Percentiles rank a stretch among this genome's conserved stretches.
phyloP scores from a whole-genome alignment of 2,888 invertebrate species.

The Cistogaster globosa region DNA sequence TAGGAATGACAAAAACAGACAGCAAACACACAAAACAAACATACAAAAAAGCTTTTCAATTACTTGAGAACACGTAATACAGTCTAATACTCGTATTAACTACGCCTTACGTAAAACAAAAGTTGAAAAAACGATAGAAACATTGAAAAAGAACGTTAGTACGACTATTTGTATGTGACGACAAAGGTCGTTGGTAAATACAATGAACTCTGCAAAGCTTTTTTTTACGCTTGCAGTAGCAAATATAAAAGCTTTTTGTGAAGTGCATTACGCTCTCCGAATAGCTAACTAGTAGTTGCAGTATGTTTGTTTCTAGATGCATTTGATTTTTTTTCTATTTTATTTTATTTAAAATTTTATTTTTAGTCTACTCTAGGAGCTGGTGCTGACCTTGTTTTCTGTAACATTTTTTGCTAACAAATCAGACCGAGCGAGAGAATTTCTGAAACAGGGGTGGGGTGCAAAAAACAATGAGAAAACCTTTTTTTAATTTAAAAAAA shows the following conservation, averaged over 20 bases:
- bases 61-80: slow-evolving; percentile 30
- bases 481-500: neutral
- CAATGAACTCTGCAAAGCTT: slow-evolving; percentile 68
- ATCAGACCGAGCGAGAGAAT: slow-evolving; percentile 5
- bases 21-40: neutral
- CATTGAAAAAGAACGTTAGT: slow-evolving; percentile 47
- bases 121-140: neutral
- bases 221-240: neutral
- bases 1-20: slow-evolving; percentile 33
- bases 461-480: slow-evolving; percentile 11
- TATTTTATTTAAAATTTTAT: slow-evolving; percentile 42
- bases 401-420: slow-evolving; percentile 32
- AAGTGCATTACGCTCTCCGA: slow-evolving; percentile 31
- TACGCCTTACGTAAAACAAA: slow-evolving; percentile 31
- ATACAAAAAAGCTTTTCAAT: slow-evolving; percentile 43
- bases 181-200: slow-evolving; percentile 65
- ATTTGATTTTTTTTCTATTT: slow-evolving; percentile 2
- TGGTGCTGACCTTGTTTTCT: slow-evolving; percentile 70
- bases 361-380: slow-evolving; percentile 67
- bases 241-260: slow-evolving; percentile 20
- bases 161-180: slow-evolving; percentile 13
- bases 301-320: too few species aligned
- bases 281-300: neutral
- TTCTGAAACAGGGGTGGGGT: slow-evolving; percentile 26
- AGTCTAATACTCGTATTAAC: slow-evolving; percentile 20